Percentiles rank a stretch among this genome's conserved stretches.
Evolutionary conservation across 2,888 invertebrate species (phyloP).

Genomic region (Xanthostigma xanthostigma): DNA sequence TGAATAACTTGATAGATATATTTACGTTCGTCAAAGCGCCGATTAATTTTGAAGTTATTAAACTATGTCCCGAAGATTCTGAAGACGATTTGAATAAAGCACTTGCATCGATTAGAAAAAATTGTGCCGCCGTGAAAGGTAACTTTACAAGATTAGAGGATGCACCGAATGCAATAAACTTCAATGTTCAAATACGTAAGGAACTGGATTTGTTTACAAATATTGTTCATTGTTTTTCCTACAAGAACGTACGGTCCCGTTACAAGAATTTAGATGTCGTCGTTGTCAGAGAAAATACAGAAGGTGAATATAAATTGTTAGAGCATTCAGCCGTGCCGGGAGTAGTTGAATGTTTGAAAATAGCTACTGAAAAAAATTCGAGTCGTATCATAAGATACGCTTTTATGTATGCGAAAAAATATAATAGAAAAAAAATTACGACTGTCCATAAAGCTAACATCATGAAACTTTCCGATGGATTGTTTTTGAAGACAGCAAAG

Average conservation of each 20-base stretch:
- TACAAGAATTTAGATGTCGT: slow-evolving; percentile 36
- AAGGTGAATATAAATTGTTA: slow-evolving; percentile 46
- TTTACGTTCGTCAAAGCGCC: slow-evolving; percentile 20
- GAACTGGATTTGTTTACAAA: slow-evolving; percentile 40
- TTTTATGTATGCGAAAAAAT: slow-evolving; percentile 38
- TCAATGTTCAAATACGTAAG: slow-evolving; percentile 36
- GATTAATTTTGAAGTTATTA: slow-evolving; percentile 22
- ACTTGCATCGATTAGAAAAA: slow-evolving; percentile 21
- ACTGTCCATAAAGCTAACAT: slow-evolving; percentile 49
- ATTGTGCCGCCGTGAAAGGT: slow-evolving; percentile 25
- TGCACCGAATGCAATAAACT: slow-evolving; percentile 26
- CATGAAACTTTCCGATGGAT: slow-evolving; percentile 31
- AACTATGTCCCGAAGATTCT: slow-evolving; percentile 10
- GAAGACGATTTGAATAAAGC: slow-evolving; percentile 15
- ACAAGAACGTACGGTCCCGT: slow-evolving; percentile 30
- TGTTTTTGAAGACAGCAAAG: slow-evolving; percentile 21
- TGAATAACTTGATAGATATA: slow-evolving; percentile 20
- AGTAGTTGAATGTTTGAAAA: slow-evolving; percentile 44
- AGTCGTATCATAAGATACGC: slow-evolving; percentile 41
- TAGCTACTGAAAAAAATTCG: slow-evolving; percentile 34
- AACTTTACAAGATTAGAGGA: slow-evolving; percentile 32
- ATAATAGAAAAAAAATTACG: slow-evolving; percentile 42
- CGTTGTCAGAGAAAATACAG: slow-evolving; percentile 46
- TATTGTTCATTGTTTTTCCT: slow-evolving; percentile 36
- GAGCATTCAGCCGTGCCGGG: slow-evolving; percentile 45